Percentiles rank a stretch among this genome's conserved stretches.
These are phyloP conservation scores for Drosophila asahinai DNA, from an alignment of 1,140 invertebrate genomes.

Conservation along the genomic window DNA sequence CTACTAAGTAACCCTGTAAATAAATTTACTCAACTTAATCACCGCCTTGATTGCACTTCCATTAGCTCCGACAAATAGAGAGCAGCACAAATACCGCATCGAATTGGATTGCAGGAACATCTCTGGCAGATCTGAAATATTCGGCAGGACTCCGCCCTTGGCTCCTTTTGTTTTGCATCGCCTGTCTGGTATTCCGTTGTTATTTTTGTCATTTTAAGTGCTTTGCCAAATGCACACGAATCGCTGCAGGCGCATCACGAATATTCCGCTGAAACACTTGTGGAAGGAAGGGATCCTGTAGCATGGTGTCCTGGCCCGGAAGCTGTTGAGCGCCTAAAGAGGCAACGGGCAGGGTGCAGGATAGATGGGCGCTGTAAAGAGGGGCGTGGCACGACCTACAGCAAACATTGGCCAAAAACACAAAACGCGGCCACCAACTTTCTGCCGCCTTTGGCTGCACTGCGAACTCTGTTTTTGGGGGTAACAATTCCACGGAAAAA, in stretches of 20 bases:
- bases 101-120: constrained; percentile 39
- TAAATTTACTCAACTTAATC: not conserved
- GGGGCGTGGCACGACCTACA: constrained; percentile 45
- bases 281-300: not conserved
- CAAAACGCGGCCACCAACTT: constrained; percentile 52
- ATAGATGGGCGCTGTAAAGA: not conserved
- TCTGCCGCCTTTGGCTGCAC: constrained; percentile 58
- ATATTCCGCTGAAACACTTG: constrained; percentile 37
- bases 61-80: not conserved
- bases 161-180: constrained; percentile 41
- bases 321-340: constrained; percentile 63
- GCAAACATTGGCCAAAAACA: constrained; percentile 63
- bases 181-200: constrained; percentile 43
- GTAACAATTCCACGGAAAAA: not conserved
- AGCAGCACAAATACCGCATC: constrained; percentile 9
- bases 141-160: constrained; percentile 17
- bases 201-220: constrained; percentile 75
- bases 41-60: constrained; percentile 12
- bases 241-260: constrained; percentile 56
- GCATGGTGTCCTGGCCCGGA: constrained; percentile 52
- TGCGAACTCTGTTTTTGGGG: constrained; percentile 52
- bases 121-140: constrained; percentile 21
- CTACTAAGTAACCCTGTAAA: not conserved
- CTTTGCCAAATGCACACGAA: constrained; percentile 68
- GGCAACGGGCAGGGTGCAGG: not conserved